phyloP scores from a whole-genome alignment of 2,888 invertebrate genomes.

The Nymphalis polychloros region DNA sequence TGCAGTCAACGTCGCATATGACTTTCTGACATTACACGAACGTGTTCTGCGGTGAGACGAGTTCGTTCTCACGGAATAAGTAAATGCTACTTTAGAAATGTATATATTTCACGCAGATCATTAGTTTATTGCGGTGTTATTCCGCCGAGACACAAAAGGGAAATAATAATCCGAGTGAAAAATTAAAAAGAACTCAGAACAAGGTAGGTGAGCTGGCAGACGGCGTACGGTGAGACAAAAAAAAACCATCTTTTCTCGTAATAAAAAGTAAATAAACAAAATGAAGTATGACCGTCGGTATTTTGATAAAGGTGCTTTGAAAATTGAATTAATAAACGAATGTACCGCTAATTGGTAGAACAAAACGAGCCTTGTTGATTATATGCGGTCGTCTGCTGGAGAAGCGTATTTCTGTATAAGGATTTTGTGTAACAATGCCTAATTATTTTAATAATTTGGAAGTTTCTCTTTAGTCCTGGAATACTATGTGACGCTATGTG shows the following conservation, averaged over 20 bases:
- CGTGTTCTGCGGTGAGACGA: too few relatives aligned
- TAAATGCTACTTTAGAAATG: not conserved
- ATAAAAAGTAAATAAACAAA: slow-evolving; percentile 31
- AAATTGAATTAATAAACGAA: slow-evolving; percentile 32
- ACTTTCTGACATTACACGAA: not conserved
- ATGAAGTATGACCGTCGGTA: slow-evolving; percentile 24
- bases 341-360: slow-evolving; percentile 35
- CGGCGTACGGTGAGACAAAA: slow-evolving; percentile 12
- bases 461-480: not conserved
- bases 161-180: slow-evolving; percentile 35
- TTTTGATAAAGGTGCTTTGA: slow-evolving; percentile 30
- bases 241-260: slow-evolving; percentile 3
- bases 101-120: slow-evolving; percentile 40
- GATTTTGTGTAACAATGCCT: not conserved
- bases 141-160: slow-evolving; percentile 37
- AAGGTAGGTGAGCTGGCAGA: slow-evolving; percentile 23
- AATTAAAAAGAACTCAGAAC: slow-evolving; percentile 24
- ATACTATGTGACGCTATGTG: too few relatives aligned
- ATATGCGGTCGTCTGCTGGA: not conserved
- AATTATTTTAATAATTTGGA: not conserved
- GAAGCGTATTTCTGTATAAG: not conserved
- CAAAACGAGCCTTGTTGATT: slow-evolving; percentile 26
- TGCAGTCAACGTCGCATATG: too few relatives aligned
- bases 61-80: not conserved
- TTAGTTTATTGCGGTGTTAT: slow-evolving; percentile 56